Conservation (phyloP, 2,797 vertebrate species). For the Gadopsis bispinosus region DNA sequence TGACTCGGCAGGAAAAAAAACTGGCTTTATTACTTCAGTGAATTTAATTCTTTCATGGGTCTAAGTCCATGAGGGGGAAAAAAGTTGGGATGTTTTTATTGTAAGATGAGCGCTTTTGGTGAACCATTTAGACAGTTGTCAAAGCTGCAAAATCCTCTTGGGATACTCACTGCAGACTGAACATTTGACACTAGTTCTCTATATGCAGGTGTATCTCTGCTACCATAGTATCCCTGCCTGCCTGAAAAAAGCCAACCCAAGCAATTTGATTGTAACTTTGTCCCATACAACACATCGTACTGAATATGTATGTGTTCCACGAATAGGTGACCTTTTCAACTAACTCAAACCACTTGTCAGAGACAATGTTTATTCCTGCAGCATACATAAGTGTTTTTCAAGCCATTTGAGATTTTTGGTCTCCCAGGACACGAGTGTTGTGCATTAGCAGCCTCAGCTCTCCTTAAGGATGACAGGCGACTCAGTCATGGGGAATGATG, state of each 20-base stretch:
- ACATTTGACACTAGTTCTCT: constrained; percentile 12
- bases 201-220: constrained; percentile 1
- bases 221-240: background rate
- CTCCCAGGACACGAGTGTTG: constrained; percentile 70
- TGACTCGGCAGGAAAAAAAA: background rate
- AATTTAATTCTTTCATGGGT: constrained; percentile 7
- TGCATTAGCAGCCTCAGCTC: constrained; percentile 73
- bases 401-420: constrained; percentile 46
- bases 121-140: constrained; percentile 52
- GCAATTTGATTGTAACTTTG: constrained; percentile 7
- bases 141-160: constrained; percentile 6
- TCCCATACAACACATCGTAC: background rate
- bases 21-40: background rate
- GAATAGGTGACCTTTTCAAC: constrained; percentile 18
- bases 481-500: constrained; percentile 60
- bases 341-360: constrained; percentile 16
- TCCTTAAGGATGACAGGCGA: constrained; percentile 62
- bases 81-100: constrained; percentile 18
- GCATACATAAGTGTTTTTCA: constrained; percentile 56
- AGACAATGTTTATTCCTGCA: constrained; percentile 32
- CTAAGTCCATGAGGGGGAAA: constrained; percentile 7
- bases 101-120: constrained; percentile 24
- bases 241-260: background rate
- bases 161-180: constrained; percentile 34
- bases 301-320: background rate